phyloP scores from a whole-genome alignment of 2,113 vertebrate genomes.

The Delphinapterus leucas region DNA sequence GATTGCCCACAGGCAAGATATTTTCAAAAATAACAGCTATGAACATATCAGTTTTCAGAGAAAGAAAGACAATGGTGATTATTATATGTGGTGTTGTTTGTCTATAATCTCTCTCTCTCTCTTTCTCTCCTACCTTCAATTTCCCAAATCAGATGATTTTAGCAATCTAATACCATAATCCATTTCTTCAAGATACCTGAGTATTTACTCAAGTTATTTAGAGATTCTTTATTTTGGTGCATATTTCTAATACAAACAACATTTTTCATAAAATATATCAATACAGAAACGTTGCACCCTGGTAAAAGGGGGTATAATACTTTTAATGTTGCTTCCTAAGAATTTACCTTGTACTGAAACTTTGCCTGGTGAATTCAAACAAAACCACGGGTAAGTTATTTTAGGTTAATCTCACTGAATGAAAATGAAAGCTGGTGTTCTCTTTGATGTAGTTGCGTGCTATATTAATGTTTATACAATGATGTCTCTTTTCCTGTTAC shows the following conservation, averaged over 20 bases:
- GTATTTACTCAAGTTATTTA: not conserved
- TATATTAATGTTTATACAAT: not conserved
- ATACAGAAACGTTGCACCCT: not conserved
- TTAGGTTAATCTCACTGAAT: slow-evolving; percentile 33
- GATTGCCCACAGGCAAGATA: not conserved
- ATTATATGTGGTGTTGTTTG: not conserved
- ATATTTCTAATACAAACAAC: not conserved
- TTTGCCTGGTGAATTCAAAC: slow-evolving; percentile 17
- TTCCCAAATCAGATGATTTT: not conserved
- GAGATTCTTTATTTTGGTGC: not conserved
- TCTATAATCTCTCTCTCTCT: not conserved
- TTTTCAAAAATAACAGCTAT: not conserved
- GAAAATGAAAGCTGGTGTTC: not conserved
- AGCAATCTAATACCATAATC: not conserved
- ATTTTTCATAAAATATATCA: not conserved
- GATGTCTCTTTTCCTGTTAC: not conserved
- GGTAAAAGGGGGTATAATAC: not conserved
- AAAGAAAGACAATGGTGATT: not conserved
- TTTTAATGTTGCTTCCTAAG: slow-evolving; percentile 17
- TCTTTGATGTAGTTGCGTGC: slow-evolving; percentile 20
- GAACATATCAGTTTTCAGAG: not conserved
- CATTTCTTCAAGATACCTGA: not conserved
- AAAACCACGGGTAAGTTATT: slow-evolving; percentile 25
- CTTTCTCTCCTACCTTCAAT: not conserved
- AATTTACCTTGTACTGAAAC: slow-evolving; percentile 15